Percentiles rank a stretch among this genome's conserved stretches.
Conservation (phyloP, 2,797 vertebrate species). For the Aplochiton taeniatus region DNA sequence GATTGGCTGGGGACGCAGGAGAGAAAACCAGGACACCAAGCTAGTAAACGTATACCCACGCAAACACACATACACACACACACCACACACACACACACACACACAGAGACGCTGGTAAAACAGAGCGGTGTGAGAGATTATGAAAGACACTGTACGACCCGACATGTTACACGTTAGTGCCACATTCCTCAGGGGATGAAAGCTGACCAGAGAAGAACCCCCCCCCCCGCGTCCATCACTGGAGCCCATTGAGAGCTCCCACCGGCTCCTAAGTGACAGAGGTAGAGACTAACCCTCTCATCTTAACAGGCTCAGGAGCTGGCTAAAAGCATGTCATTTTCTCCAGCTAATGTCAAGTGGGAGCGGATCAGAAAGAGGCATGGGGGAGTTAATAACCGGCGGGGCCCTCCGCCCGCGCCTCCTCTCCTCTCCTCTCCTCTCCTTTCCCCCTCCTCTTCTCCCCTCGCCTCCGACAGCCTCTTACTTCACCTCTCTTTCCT, state of each 20-base stretch:
- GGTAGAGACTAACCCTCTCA: constrained; percentile 56
- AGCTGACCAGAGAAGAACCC: no score
- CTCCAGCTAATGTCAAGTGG: constrained; percentile 70
- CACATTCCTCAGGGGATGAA: no score
- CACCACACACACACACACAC: no score
- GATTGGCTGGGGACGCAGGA: constrained; percentile 7
- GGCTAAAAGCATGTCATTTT: constrained; percentile 74
- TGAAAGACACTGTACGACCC: no score
- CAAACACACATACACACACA: constrained; percentile 45
- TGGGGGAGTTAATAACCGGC: not conserved
- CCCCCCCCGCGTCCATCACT: no score
- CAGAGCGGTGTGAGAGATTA: no score
- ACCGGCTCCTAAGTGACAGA: constrained; percentile 59
- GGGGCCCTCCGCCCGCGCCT: not conserved
- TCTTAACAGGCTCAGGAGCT: constrained; percentile 40
- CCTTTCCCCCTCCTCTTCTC: constrained; percentile 55
- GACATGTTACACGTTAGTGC: no score
- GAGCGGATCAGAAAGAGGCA: constrained; percentile 57
- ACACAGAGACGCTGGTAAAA: no score
- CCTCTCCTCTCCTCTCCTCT: constrained; percentile 1
- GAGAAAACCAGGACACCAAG: not conserved
- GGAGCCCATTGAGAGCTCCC: constrained; percentile 21
- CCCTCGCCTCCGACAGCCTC: constrained; percentile 1
- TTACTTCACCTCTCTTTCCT: no score
- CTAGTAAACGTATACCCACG: not conserved